Percentiles rank a stretch among this genome's conserved stretches.
These are phyloP conservation scores for Acronicta aceris DNA, from an alignment of 2,888 invertebrate species.

Conservation along the genomic window DNA sequence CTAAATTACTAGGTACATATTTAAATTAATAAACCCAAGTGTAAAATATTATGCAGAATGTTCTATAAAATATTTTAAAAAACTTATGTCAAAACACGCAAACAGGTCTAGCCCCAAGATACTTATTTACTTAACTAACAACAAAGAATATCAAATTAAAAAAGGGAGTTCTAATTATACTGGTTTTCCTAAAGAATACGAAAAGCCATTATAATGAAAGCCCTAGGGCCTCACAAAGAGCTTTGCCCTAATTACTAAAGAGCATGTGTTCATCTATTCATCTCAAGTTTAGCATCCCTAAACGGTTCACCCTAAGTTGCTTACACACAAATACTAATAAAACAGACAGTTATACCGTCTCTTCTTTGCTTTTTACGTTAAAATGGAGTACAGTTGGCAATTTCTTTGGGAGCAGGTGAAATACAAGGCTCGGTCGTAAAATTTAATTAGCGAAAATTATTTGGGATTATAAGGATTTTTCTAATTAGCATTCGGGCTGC, in stretches of 20 bases:
- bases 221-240: constrained; percentile 28
- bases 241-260: constrained; percentile 32
- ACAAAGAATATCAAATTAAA: constrained; percentile 37
- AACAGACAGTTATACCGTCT: constrained; percentile 57
- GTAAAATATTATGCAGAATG: too few species aligned
- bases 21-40: too few species aligned
- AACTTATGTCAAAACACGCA: constrained; percentile 12
- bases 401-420: constrained; percentile 73
- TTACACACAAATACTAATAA: constrained; percentile 62
- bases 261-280: constrained; percentile 47
- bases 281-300: constrained; percentile 40
- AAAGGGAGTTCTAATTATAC: constrained; percentile 16
- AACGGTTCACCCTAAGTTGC: constrained; percentile 23
- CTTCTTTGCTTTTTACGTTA: constrained; percentile 55
- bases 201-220: constrained; percentile 11
- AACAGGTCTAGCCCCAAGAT: constrained; percentile 28
- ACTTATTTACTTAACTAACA: constrained; percentile 10
- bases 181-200: constrained; percentile 1
- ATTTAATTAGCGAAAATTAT: constrained; percentile 83
- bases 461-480: constrained; percentile 79
- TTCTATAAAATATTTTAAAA: too few species aligned
- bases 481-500: constrained; percentile 70
- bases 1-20: too few species aligned
- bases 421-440: constrained; percentile 65
- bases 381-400: constrained; percentile 58